These are phyloP conservation scores for Diogma glabrata DNA, from an alignment of 2,888 invertebrate species.

Conservation along the genomic window DNA sequence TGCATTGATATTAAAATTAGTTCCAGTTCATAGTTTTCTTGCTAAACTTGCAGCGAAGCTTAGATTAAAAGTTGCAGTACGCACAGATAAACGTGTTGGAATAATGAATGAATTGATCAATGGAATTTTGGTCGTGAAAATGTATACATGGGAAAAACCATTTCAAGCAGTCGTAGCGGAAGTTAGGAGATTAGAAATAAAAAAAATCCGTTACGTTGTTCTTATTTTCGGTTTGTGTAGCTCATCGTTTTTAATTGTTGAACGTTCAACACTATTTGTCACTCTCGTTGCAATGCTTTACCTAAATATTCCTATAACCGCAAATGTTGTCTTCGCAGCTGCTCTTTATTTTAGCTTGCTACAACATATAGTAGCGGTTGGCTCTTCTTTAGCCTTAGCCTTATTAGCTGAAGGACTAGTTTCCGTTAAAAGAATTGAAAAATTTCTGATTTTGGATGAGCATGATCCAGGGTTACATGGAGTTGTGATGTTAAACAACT, in stretches of 20 bases:
- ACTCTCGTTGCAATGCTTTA: slow-evolving; percentile 68
- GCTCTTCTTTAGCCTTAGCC: slow-evolving; percentile 45
- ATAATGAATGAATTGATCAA: slow-evolving; percentile 91
- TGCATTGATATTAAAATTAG: slow-evolving; percentile 61
- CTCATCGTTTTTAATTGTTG: slow-evolving; percentile 67
- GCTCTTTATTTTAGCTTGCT: slow-evolving; percentile 59
- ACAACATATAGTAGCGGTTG: slow-evolving; percentile 39
- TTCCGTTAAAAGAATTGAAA: slow-evolving; percentile 43
- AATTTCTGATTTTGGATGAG: slow-evolving; percentile 44
- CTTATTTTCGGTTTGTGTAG: slow-evolving; percentile 54
- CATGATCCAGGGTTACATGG: slow-evolving; percentile 25
- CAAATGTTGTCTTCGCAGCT: slow-evolving; percentile 61
- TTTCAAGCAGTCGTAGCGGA: slow-evolving; percentile 71
- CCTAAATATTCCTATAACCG: slow-evolving; percentile 47
- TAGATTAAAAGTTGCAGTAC: slow-evolving; percentile 66
- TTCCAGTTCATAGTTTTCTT: slow-evolving; percentile 62
- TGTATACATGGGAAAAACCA: slow-evolving; percentile 93
- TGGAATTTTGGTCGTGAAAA: slow-evolving; percentile 91
- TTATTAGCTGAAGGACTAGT: slow-evolving; percentile 46
- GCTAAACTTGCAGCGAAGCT: slow-evolving; percentile 33
- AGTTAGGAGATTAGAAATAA: slow-evolving; percentile 58
- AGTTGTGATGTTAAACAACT: neutral
- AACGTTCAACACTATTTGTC: slow-evolving; percentile 70
- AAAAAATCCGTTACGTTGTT: slow-evolving; percentile 48
- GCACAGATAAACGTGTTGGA: slow-evolving; percentile 82